Percentiles rank a stretch among this genome's conserved stretches.
Evolutionary conservation across 2,888 invertebrate genomes (phyloP).

Genomic region (Theretra japonica): DNA sequence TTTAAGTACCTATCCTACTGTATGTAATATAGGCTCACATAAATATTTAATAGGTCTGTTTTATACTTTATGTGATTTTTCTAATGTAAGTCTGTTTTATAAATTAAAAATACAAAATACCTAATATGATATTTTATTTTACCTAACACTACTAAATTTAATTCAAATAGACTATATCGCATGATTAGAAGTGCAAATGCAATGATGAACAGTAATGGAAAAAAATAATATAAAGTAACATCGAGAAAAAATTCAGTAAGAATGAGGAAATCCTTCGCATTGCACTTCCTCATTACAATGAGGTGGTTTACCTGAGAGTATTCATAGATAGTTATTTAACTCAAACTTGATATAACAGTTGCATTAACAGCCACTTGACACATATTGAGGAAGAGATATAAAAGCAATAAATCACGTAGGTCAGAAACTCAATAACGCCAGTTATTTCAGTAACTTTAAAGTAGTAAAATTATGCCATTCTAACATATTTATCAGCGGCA

Average conservation of each 20-base stretch:
- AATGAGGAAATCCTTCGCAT: constrained; percentile 12
- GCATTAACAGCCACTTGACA: not conserved
- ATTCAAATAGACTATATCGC: not conserved
- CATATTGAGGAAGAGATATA: not conserved
- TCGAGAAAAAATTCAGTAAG: not conserved
- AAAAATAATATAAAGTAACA: not conserved
- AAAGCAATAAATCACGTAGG: not conserved
- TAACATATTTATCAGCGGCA: not conserved
- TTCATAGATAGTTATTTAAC: not conserved
- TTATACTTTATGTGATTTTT: constrained; percentile 84
- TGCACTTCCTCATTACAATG: constrained; percentile 5
- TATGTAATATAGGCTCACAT: constrained; percentile 85
- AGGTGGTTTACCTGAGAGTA: constrained; percentile 1
- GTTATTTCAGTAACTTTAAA: not conserved
- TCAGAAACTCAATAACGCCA: not conserved
- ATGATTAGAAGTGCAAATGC: too few species aligned
- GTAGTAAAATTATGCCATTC: not conserved
- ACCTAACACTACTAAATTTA: not conserved
- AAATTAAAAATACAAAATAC: constrained; percentile 76
- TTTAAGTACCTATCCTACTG: constrained; percentile 81
- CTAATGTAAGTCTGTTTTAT: constrained; percentile 84
- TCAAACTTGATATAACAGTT: not conserved
- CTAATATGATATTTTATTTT: constrained; percentile 42
- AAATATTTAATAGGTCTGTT: constrained; percentile 84
- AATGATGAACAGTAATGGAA: too few species aligned